Percentiles rank a stretch among this genome's conserved stretches.
Evolutionary conservation across 2,797 vertebrate genomes (phyloP).

Genomic region (Darevskia mixta): DNA sequence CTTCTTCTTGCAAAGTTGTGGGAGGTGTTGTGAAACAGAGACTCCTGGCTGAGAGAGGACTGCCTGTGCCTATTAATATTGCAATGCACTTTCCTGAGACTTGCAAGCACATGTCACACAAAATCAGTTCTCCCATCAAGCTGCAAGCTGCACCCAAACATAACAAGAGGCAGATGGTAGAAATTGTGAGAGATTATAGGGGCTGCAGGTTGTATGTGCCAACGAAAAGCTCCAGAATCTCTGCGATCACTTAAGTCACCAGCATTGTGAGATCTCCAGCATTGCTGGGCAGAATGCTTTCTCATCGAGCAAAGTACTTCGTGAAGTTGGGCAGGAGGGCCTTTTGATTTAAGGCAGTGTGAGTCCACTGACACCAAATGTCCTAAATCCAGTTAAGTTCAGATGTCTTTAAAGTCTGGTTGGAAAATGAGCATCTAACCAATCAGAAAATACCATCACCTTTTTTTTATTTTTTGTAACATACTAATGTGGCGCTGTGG

Average conservation of each 20-base stretch:
- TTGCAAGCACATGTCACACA: background rate
- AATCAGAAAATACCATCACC: background rate
- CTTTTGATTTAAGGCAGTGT: background rate
- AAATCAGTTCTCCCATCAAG: rapidly evolving
- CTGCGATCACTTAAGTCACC: background rate
- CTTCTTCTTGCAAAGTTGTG: background rate
- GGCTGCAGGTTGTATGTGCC: background rate
- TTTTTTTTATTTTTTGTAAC: background rate
- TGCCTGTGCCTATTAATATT: background rate
- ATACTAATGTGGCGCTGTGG: too few relatives aligned
- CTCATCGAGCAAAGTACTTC: background rate
- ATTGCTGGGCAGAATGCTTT: background rate
- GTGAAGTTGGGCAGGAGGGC: too few relatives aligned
- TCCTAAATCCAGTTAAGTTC: background rate
- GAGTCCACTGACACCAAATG: too few relatives aligned
- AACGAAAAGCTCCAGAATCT: background rate
- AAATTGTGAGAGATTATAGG: background rate
- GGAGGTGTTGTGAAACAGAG: background rate
- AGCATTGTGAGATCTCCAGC: background rate
- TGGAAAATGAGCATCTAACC: too few relatives aligned
- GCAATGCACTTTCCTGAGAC: background rate
- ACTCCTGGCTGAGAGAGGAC: background rate
- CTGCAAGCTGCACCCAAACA: slow-evolving; percentile 5
- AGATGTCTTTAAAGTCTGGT: background rate
- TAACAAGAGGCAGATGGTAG: background rate